Conservation (phyloP, 2,113 vertebrate species). For the Chelonoidis abingdonii region DNA sequence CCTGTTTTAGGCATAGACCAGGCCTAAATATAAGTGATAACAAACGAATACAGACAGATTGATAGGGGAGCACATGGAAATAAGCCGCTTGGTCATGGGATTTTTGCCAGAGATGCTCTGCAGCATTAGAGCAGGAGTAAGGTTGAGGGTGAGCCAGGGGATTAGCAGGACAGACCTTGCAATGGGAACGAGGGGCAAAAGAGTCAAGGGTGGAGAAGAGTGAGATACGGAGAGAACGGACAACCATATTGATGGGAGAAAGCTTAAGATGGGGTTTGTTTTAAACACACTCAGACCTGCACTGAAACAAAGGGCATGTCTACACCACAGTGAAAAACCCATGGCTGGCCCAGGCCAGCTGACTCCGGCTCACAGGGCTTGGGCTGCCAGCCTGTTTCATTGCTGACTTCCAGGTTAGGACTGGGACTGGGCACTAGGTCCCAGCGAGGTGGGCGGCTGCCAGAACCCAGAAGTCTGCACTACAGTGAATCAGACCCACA, state of each 20-base stretch:
- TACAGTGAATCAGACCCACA: no score
- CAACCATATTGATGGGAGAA: neutral
- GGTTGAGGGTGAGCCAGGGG: neutral
- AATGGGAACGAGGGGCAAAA: neutral
- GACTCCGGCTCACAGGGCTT: no score
- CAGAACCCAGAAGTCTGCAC: no score
- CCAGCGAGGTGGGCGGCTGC: no score
- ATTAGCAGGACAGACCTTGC: neutral
- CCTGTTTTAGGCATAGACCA: neutral
- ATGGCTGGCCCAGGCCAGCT: no score
- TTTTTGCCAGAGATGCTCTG: neutral
- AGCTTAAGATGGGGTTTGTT: neutral
- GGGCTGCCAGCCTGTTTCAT: no score
- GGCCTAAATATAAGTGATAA: neutral
- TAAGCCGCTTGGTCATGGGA: neutral
- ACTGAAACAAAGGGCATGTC: neutral
- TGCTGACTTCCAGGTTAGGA: no score
- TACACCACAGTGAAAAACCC: no score
- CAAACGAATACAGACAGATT: neutral
- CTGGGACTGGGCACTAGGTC: no score
- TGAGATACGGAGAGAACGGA: neutral
- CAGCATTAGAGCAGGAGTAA: neutral
- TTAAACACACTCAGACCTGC: neutral
- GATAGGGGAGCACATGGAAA: neutral
- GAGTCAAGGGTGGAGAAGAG: neutral